Base-by-base conservation (phyloP, 1,140 invertebrate genomes). In the Drosophila parabipectinata region DNA sequence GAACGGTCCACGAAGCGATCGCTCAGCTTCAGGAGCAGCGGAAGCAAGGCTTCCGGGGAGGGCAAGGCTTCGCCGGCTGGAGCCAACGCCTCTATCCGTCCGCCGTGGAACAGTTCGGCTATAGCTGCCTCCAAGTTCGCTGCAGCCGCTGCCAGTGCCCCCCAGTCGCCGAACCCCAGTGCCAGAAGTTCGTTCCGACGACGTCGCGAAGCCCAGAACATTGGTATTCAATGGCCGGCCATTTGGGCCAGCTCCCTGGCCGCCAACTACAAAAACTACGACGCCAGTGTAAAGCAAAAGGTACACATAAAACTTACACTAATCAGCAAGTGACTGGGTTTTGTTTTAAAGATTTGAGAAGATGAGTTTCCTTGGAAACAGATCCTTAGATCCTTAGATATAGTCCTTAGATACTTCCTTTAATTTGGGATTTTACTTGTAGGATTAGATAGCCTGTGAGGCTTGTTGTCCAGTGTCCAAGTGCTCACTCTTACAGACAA, bases 61-160 rank as follows among this genome's bases (percentile, higher is more conserved):
- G 44, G 56, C 26, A 89, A 87, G 44, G 34, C 62, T 30, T 56
- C 71, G 1, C 61, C 77, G 1, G 18, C 26, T 28, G 26, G 32
- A 41, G 34, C 44, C 24, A 9, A 56, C 58, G 18, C 53, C 24
- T 61, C 73, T 8, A 80, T 90, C 21, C 78, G 77, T 62, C 93
- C 93, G 14, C 93, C 93, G 0, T 94, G 93, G 93, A 93, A 93
- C 72, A 93, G 93, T 34, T 92, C 83, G 6, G 78, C 82, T 0
- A 74, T 87, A n/a, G 81, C 81, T 26, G 82, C 83, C 10, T 87
- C 83, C 15, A 85, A 85, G 39, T 87, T 64, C 34, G 82, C 57
- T 7, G 82, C 83, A 14, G 77, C 81, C 39, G 67, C 77, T 4
- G 79, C 80, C 30, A 73, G 30, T 56, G 50, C 77, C 9, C 79